These are phyloP conservation scores for Timema podura DNA, from an alignment of 2,888 invertebrate genomes.

Conservation along the genomic window DNA sequence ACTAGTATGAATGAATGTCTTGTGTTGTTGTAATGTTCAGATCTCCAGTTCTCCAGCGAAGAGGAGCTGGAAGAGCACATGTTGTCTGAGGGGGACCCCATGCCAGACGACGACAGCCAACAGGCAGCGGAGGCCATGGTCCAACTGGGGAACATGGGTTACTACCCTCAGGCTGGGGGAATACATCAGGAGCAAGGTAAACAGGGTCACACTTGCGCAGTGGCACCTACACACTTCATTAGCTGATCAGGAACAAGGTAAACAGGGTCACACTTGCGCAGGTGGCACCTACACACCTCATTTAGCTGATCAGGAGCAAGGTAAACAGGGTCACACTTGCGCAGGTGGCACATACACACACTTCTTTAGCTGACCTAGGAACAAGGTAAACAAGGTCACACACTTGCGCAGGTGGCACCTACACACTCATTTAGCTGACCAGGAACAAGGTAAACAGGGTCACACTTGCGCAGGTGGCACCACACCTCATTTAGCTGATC, in stretches of 20 bases:
- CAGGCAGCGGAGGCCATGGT: slow-evolving; percentile 46
- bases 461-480: too few relatives aligned
- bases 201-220: too few relatives aligned
- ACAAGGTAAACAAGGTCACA: slow-evolving; percentile 6
- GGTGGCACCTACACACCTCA: too few relatives aligned
- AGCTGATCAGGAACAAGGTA: slow-evolving; percentile 22
- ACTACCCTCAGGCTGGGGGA: slow-evolving; percentile 47
- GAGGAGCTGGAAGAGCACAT: slow-evolving; percentile 46
- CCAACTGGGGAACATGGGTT: slow-evolving; percentile 56
- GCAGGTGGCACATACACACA: too few relatives aligned
- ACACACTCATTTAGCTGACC: too few relatives aligned
- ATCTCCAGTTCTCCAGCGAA: slow-evolving; percentile 68
- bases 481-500: too few relatives aligned
- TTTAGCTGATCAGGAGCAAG: slow-evolving; percentile 23
- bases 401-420: too few relatives aligned
- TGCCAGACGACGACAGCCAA: slow-evolving; percentile 57
- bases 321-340: too few relatives aligned
- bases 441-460: slow-evolving; percentile 21
- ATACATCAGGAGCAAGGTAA: slow-evolving; percentile 21
- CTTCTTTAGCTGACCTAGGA: too few relatives aligned
- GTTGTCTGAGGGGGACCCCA: slow-evolving; percentile 34
- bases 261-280: not conserved
- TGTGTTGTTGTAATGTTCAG: slow-evolving; percentile 40
- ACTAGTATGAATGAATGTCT: too few relatives aligned
- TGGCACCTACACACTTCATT: too few relatives aligned